Evolutionary conservation across 2,888 invertebrate genomes (phyloP), one percentile per base, ranked within the genome.

Genomic region (Xestoiulus laeticollis): DNA sequence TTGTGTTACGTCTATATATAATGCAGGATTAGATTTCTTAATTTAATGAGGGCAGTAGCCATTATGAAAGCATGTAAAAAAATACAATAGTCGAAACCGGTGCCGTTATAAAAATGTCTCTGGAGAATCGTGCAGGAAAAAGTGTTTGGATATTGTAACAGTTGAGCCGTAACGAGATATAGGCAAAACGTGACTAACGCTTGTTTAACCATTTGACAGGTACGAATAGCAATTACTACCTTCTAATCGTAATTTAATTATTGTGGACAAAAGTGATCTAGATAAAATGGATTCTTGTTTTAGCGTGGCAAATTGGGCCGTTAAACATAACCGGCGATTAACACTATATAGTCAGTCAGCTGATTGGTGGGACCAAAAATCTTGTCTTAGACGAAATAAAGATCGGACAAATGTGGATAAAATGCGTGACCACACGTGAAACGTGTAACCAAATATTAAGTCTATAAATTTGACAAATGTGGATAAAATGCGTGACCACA

Each of bases 151-250:
- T 38, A 38, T 38, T 38, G 8, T 38, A 38, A 68, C 22, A 26
- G n/a, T n/a, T 59, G 26, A 68, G 12, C 26, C 48, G 48, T 48
- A 48, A 48, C 48, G 12, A 48, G 48, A 48, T 48, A n/a, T n/a
- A 22, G 68, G 26, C 26, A 68, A 68, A 68, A 6, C 68, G 68
- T 68, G 68, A 68, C 68, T n/a, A 68, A 68, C 68, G 19, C 26
- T 68, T 68, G 68, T 26, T 68, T 68, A n/a, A 68, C 22, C 68
- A 68, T 68, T 68, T 68, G 68, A 68, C 68, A 68, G 26, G 26
- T 68, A 26, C 26, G 26, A 68, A 12, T 6, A 10, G 26, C 68
- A 68, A 68, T 68, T 68, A 68, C 68, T n/a, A 68, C 26, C 8
- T n/a, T 68, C 5, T 68, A 68, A 26, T 68, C n/a, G 26, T 68